Conservation (phyloP, 2,797 vertebrate genomes). For the Nyctalus aviator region DNA sequence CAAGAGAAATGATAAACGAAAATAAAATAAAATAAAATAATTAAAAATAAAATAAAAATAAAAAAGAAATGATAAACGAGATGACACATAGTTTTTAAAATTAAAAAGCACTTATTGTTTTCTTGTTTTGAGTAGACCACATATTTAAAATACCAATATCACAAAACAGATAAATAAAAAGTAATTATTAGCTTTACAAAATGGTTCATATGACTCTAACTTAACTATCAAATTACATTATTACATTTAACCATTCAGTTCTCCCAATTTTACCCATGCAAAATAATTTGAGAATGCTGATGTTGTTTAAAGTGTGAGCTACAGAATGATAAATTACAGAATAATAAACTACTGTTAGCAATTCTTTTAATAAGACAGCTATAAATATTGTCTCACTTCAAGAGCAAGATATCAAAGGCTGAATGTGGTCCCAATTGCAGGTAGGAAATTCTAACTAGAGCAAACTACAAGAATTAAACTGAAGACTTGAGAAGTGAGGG, state of each 20-base stretch:
- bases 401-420: background rate
- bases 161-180: constrained; percentile 40
- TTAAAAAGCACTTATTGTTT: background rate
- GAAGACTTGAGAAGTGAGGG: background rate
- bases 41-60: too few relatives aligned
- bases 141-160: background rate
- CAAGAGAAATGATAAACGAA: constrained; percentile 38
- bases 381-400: background rate
- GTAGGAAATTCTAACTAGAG: background rate
- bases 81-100: background rate
- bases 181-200: constrained; percentile 17
- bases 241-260: background rate
- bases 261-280: background rate
- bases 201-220: background rate
- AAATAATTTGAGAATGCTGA: background rate
- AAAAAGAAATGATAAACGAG: constrained; percentile 41
- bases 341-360: background rate
- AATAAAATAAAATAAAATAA: too few relatives aligned
- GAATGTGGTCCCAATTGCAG: background rate
- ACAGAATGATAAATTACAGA: background rate
- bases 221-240: constrained; percentile 15
- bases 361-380: background rate
- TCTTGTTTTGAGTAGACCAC: background rate
- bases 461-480: background rate
- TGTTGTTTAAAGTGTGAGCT: background rate